These are phyloP conservation scores for Columba guinea DNA, from an alignment of 2,797 vertebrate species.

Conservation along the genomic window DNA sequence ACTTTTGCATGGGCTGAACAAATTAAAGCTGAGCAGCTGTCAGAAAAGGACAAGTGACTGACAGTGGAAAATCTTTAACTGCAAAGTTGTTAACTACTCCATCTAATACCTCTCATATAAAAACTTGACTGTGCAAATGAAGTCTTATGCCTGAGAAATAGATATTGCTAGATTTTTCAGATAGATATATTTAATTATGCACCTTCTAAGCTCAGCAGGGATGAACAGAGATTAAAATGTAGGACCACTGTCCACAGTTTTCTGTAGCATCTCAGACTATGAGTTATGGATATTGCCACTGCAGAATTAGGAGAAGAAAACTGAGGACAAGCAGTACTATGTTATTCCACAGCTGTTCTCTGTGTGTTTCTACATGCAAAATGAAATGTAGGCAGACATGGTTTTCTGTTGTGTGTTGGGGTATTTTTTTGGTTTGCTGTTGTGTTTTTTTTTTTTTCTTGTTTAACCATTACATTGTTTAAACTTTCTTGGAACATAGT, in stretches of 20 bases:
- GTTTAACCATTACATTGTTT: slow-evolving; percentile 62
- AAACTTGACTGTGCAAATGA: neutral
- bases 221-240: neutral
- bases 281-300: neutral
- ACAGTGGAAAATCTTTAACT: neutral
- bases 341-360: neutral
- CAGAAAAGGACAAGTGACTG: neutral
- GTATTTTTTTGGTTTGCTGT: neutral
- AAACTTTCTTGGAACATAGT: slow-evolving; percentile 14
- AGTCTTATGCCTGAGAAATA: neutral
- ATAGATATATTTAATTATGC: neutral
- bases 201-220: neutral
- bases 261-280: neutral
- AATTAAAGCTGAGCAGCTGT: neutral
- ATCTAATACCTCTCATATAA: neutral
- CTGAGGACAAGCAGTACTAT: neutral
- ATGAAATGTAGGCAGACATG: neutral
- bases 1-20: neutral
- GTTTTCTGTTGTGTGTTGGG: neutral
- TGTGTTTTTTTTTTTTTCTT: neutral
- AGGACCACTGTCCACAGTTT: neutral
- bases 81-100: neutral
- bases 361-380: neutral
- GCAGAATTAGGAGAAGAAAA: neutral
- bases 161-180: neutral